Conservation (phyloP, 1,140 invertebrate genomes). For the Kradibia gibbosae region DNA sequence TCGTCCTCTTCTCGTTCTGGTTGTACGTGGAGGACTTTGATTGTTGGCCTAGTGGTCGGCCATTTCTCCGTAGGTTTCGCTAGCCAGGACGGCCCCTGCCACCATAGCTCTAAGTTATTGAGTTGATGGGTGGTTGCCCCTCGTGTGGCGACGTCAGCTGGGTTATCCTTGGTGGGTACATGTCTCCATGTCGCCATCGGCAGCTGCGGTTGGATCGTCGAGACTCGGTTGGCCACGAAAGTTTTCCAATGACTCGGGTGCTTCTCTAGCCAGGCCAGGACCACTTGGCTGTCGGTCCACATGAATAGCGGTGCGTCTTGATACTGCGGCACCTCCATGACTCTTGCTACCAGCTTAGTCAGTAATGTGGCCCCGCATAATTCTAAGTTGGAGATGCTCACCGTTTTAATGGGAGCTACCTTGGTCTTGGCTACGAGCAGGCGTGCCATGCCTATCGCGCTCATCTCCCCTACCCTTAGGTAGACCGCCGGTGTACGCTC, state of each 20-base stretch:
- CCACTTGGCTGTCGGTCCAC: slow-evolving; percentile 39
- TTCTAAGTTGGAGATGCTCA: slow-evolving; percentile 23
- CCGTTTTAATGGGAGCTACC: slow-evolving; percentile 28
- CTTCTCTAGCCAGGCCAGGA: slow-evolving; percentile 28
- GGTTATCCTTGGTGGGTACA: slow-evolving; percentile 32
- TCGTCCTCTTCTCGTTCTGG: too few relatives aligned
- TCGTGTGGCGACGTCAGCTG: slow-evolving; percentile 43
- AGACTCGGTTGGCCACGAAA: slow-evolving; percentile 44
- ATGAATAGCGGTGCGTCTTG: neutral
- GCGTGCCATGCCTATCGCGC: neutral
- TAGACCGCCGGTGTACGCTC: slow-evolving; percentile 41
- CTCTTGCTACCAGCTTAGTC: neutral
- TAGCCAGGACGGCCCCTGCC: too few relatives aligned
- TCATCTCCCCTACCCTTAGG: neutral
- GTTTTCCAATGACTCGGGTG: slow-evolving; percentile 35
- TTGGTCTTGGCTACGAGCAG: slow-evolving; percentile 33
- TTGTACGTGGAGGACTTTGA: too few relatives aligned
- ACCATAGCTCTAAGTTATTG: too few relatives aligned
- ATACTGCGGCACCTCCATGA: neutral
- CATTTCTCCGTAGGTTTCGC: too few relatives aligned
- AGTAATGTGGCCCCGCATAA: slow-evolving; percentile 7
- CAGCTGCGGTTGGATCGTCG: slow-evolving; percentile 21
- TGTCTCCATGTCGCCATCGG: slow-evolving; percentile 30
- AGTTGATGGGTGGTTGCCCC: too few relatives aligned
- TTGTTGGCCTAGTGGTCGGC: too few relatives aligned